Base-by-base conservation (phyloP, 53 echinoderm and acorn worm genomes). In the Echinarachnius parma region DNA sequence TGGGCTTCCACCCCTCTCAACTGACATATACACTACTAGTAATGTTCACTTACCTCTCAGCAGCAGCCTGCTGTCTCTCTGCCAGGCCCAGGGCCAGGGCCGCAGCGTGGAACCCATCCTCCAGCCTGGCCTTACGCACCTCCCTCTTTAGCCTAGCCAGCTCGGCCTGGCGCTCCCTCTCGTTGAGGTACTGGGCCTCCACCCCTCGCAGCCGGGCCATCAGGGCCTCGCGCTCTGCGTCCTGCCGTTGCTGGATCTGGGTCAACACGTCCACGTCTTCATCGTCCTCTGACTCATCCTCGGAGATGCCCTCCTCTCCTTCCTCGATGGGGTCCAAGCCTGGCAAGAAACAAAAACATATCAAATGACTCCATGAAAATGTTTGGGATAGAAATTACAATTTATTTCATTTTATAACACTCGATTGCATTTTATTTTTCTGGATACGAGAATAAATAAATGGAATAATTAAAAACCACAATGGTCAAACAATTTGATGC, bases 41-140 rank as follows among this genome's bases (percentile, higher is more conserved):
- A n/a, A n/a, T n/a, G n/a, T n/a, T n/a, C n/a, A 44, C 65, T 65
- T 10, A 93, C 94, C 94, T 93, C 37, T 90, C 78, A 18, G 75
- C 78, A 25, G 90, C 87, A 25, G 85, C 78, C 49, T 96, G 98
- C 55, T 96, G 84, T 18, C 98, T 61, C 74, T 96, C 98, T 4
- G 98, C 91, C 59, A 92, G 71, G 16, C 98, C 98, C 13, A 88
- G 77, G 29, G 88, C 98, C 27, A 96, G 91, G 11, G 98, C 98
- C 0, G 88, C 98, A 21, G 87, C 85, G 49, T 61, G 64, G 49
- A 96, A 96, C 61, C 82, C 85, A 59, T 91, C 83, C 75, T 96
- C 98, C 62, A 75, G 88, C 75, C 85, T 77, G 1, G 98, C 91
- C 77, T 78, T 96, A 39, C 91, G 82, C 9, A 84, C 67, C 70